A percentile compares a stretch with the other conserved stretches of the same genome.
Evolutionary conservation across 2,888 invertebrate species (phyloP).

Genomic region (Patella caerulea): DNA sequence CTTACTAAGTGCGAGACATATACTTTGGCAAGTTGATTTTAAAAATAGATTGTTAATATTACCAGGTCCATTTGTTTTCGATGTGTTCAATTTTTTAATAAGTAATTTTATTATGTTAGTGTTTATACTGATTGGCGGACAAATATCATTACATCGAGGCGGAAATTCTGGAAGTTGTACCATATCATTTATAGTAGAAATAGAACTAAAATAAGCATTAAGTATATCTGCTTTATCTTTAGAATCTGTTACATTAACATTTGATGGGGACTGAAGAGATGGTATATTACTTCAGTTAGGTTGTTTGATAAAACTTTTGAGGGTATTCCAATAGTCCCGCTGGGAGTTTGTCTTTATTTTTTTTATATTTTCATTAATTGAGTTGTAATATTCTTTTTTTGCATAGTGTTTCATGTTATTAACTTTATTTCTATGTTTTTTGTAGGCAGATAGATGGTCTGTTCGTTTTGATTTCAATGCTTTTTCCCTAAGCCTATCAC

Average conservation of each 20-base stretch:
- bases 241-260: not conserved
- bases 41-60: not conserved
- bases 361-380: conserved; percentile 2
- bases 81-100: conserved; percentile 7
- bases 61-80: conserved; percentile 9
- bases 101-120: not conserved
- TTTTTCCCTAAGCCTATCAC: not conserved
- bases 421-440: not conserved
- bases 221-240: not conserved
- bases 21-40: too few relatives aligned
- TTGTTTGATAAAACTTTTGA: not conserved
- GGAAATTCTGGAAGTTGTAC: not conserved
- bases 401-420: not conserved
- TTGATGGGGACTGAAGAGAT: not conserved
- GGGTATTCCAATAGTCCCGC: not conserved
- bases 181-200: conserved; percentile 8
- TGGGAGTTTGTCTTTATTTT: not conserved
- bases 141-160: too few relatives aligned
- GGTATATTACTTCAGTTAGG: not conserved
- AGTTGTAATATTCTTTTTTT: not conserved
- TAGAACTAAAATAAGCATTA: conserved; percentile 3
- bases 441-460: not conserved
- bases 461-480: not conserved
- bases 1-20: too few relatives aligned
- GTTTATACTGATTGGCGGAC: too few relatives aligned